These are phyloP conservation scores for Andrena minutula DNA, from an alignment of 2,888 invertebrate species.

Conservation along the genomic window DNA sequence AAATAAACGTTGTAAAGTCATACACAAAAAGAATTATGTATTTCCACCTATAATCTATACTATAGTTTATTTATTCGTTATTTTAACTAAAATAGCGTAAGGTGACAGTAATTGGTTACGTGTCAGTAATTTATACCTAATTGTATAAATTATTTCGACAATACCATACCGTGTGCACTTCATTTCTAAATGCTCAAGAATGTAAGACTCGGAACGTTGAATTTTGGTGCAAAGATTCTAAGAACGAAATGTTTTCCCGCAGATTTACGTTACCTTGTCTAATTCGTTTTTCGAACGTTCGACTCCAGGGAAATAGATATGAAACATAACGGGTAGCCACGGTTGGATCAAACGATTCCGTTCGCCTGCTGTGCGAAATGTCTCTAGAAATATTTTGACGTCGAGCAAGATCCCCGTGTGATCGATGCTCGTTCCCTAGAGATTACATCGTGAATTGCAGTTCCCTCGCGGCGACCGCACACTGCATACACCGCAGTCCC, in stretches of 20 bases:
- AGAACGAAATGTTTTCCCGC: not conserved
- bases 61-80: too few relatives aligned
- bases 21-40: too few relatives aligned
- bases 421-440: slow-evolving; percentile 82
- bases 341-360: slow-evolving; percentile 51
- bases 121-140: too few relatives aligned
- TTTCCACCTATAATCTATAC: too few relatives aligned
- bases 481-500: slow-evolving; percentile 46
- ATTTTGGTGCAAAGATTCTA: not conserved
- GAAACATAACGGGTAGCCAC: slow-evolving; percentile 31
- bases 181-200: not conserved
- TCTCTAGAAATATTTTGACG: slow-evolving; percentile 82
- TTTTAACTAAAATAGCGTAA: too few relatives aligned
- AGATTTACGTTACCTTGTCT: not conserved
- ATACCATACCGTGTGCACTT: not conserved
- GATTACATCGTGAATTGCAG: slow-evolving; percentile 82
- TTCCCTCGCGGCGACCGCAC: slow-evolving; percentile 69
- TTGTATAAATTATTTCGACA: too few relatives aligned
- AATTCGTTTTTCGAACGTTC: slow-evolving; percentile 2
- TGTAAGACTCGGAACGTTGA: not conserved
- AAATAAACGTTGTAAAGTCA: too few relatives aligned
- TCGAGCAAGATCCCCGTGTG: slow-evolving; percentile 77
- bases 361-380: slow-evolving; percentile 59
- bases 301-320: slow-evolving; percentile 31
- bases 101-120: too few relatives aligned